Conservation (phyloP, 2,888 invertebrate genomes). For the Agrotis clavis region DNA sequence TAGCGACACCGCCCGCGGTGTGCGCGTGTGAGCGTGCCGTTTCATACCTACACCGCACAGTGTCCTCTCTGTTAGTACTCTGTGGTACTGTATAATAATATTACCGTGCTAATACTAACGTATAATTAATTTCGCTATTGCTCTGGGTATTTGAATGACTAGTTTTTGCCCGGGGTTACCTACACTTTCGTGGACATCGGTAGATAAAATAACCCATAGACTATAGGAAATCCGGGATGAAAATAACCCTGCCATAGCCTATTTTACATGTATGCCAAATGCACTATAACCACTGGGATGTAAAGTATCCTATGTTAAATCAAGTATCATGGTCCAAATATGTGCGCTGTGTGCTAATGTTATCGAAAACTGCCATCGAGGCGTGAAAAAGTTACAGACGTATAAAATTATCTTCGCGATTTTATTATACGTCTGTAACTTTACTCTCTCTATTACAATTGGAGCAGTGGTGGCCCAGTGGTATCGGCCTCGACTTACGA, state of each 20-base stretch:
- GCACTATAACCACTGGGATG: background rate
- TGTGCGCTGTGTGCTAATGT: no score
- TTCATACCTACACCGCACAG: no score
- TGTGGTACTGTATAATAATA: no score
- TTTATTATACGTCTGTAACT: no score
- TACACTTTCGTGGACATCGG: background rate
- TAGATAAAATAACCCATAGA: background rate
- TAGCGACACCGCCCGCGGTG: no score
- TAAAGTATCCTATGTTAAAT: background rate
- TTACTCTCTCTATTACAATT: no score
- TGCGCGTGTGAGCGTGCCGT: no score
- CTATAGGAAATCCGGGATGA: background rate
- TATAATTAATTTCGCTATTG: conserved; percentile 63
- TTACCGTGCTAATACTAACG: conserved; percentile 32
- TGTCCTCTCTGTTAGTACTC: no score
- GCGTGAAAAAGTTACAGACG: background rate
- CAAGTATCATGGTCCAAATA: background rate
- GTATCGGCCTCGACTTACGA: no score
- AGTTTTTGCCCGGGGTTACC: background rate
- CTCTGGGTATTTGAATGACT: conserved; percentile 32
- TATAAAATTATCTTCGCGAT: no score
- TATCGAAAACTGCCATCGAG: background rate
- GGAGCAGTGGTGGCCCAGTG: no score
- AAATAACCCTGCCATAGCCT: background rate
- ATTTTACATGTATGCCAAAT: no score